A percentile compares a stretch with the other conserved stretches of the same genome.
Conservation (phyloP, 2,113 vertebrate genomes). For the Oophaga pumilio region DNA sequence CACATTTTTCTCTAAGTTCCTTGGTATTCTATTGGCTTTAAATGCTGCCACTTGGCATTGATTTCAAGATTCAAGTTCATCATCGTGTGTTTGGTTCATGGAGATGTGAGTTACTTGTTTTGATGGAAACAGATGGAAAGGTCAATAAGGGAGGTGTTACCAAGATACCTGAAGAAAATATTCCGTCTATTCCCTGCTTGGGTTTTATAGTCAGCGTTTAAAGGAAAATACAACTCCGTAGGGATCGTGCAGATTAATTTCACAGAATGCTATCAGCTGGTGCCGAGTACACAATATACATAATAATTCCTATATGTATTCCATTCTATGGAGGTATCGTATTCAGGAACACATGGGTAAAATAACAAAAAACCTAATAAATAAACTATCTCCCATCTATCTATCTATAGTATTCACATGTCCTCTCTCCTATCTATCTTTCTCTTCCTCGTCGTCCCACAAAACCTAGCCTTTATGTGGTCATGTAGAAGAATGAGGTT, state of each 20-base stretch:
- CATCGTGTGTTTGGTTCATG: not conserved
- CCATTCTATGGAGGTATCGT: not conserved
- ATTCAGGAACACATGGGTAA: not conserved
- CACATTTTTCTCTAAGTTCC: no score
- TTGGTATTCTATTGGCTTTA: not conserved
- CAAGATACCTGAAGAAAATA: not conserved
- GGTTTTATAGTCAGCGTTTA: conserved; percentile 2
- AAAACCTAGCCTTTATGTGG: no score
- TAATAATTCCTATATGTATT: not conserved
- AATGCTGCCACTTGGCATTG: not conserved
- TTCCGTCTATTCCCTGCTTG: conserved; percentile 21
- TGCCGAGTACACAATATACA: not conserved
- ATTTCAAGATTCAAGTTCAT: not conserved
- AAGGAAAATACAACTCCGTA: not conserved
- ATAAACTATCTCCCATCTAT: not conserved
- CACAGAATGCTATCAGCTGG: not conserved
- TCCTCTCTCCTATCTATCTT: no score
- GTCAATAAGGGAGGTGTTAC: conserved; percentile 23
- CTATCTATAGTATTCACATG: not conserved
- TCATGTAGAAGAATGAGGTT: no score
- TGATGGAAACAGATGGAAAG: conserved; percentile 12
- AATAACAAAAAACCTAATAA: not conserved
- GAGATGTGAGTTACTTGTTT: not conserved
- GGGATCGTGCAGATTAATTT: not conserved
- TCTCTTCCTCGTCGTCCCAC: no score